Evolutionary conservation across 2,797 vertebrate species (phyloP), one percentile per base, ranked within the genome.

Genomic region (Naso thynnoides): DNA sequence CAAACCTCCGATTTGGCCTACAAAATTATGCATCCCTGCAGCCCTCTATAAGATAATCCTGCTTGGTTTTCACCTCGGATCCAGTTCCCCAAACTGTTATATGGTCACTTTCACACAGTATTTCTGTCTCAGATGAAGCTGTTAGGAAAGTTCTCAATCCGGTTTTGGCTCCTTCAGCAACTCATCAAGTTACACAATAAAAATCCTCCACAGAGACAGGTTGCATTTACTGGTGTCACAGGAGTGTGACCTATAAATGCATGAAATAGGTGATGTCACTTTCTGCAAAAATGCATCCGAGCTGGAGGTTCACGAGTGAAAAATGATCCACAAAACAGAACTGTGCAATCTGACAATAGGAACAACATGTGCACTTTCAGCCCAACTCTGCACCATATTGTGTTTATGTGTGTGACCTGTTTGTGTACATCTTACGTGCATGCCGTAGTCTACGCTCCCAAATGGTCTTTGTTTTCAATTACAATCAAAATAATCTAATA

Each of bases 211-310:
- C 67, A 76, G 84, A 84, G 71, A 69, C 76, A 79, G 16, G 59
- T 57, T 78, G 53, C 59, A 56, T 84, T 88, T 87, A 87, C 78
- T 74, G 65, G 79, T 77, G 69, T 79, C 23, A 29, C 82, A 64
- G 71, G 81, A 87, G 81, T 78, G 79, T 77, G 66, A 87, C 88
- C 78, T 83, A 74, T 79, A 86, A 86, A 88, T 83, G 72, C 75
- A 86, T 83, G 63, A 91, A 91, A 90, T 68, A 69, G 44, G 59
- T 86, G 81, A 91, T 79, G 90, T 92, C 73, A 86, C 79, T 78
- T 78, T 80, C 66, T 68, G 69, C 76, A 73, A 71, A 82, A 76
- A 73, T 70, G 56, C 52, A 56, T 27, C 47, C 36, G 66, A 68
- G 86, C 88, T 88, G 83, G 24, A 29, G 54, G 56, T 80, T 79